Evolutionary conservation across 1,140 invertebrate species (phyloP), one percentile per base, ranked within the genome.

Genomic region (Lordiphosa clarofinis): DNA sequence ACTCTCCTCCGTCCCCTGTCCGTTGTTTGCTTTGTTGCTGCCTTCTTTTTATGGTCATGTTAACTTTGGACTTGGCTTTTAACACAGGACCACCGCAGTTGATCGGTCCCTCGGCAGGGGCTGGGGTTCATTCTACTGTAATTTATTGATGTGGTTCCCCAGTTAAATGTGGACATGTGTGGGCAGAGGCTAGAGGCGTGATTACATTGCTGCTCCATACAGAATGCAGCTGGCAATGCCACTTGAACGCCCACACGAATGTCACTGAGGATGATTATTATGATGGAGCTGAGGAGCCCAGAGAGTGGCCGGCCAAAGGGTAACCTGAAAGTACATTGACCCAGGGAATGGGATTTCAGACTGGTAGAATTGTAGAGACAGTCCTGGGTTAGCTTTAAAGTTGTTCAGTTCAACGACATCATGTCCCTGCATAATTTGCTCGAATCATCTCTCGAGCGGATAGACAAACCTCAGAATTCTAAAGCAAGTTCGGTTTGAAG

Each of bases 11-110:
- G 3, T 48, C 44, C 33, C 39, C 10, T 7, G n/a, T 35, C 44
- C 60, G 21, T 43, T 42, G 37, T 15, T 40, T 40, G 24, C 44
- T 56, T 84, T 84, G 59, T 66, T 66, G 68, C 61, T 59, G 63
- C 59, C 68, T 64, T 70, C 62, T 70, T 72, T 84, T 84, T 84
- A 84, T 84, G 73, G 73, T 54, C 79, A 84, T 84, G 78, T 84
- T 84, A 84, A 84, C 64, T 84, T 84, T 86, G 79, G 78, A 78
- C 73, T 67, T 84, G 78, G 78, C 78, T 84, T 82, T 84, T 84
- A 82, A 82, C 72, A 82, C 76, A 82, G 61, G 69, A 65, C 63
- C 54, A 56, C 65, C 64, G 48, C 56, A 47, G 52, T 70, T 52
- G 48, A 55, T 42, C 44, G 47, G 42, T 44, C 31, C n/a, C 40